Percentiles rank a stretch among this genome's conserved stretches.
Evolutionary conservation across 35 echinoderm and acorn worm genomes (phyloP).

Genomic region (Holothuria glaberrima): DNA sequence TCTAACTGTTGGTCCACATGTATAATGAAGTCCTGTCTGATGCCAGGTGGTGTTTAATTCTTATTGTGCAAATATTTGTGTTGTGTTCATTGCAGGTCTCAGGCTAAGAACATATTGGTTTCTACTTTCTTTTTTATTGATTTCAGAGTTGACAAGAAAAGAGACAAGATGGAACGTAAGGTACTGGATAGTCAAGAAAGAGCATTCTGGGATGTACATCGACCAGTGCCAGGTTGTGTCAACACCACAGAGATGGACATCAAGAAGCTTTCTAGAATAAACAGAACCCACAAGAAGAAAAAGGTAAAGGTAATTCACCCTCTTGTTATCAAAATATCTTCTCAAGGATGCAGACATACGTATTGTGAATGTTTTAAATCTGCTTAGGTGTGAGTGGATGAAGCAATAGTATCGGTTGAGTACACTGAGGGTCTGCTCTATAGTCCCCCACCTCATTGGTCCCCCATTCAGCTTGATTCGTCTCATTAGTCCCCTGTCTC

Average conservation of each 20-base stretch:
- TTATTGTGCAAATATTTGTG: constrained; percentile 41
- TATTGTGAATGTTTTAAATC: too few species aligned
- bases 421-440: too few species aligned
- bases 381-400: too few species aligned
- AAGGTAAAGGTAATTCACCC: constrained; percentile 70
- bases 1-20: too few species aligned
- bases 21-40: not conserved
- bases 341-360: too few species aligned
- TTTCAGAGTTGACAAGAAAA: constrained; percentile 94
- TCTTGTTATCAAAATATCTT: too few species aligned
- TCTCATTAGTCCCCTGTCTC: too few species aligned
- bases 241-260: constrained; percentile 99
- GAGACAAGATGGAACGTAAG: constrained; percentile 99
- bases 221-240: constrained; percentile 96
- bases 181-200: constrained; percentile 99
- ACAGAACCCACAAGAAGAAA: constrained; percentile 92
- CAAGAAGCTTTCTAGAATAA: constrained; percentile 94
- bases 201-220: constrained; percentile 99
- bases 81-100: not conserved
- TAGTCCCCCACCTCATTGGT: too few species aligned
- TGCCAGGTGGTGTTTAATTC: not conserved
- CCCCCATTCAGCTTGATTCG: too few species aligned
- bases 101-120: not conserved
- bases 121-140: not conserved
- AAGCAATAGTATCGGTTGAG: too few species aligned